Percentiles rank a stretch among this genome's conserved stretches.
Evolutionary conservation across 2,888 invertebrate species (phyloP).

Genomic region (Chydorus sphaericus): DNA sequence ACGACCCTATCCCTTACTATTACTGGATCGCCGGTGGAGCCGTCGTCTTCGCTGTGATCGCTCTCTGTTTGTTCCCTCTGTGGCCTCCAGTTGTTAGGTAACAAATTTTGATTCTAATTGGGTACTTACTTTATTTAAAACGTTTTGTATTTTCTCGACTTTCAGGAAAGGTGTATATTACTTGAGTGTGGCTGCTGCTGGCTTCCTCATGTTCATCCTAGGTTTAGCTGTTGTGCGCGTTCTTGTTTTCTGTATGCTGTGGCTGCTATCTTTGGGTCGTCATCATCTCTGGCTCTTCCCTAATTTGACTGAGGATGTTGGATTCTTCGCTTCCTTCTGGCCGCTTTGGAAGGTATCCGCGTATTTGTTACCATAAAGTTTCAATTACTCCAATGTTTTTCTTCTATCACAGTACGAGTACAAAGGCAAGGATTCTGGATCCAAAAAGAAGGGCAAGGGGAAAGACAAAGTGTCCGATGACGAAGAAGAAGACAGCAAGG

Average conservation of each 20-base stretch:
- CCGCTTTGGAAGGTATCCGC: slow-evolving; percentile 69
- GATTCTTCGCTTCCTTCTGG: slow-evolving; percentile 97
- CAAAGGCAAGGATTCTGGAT: slow-evolving; percentile 42
- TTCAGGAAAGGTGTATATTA: slow-evolving; percentile 86
- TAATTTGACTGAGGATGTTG: slow-evolving; percentile 97
- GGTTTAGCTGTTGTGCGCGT: slow-evolving; percentile 74
- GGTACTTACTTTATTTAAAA: background rate
- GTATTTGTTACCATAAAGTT: background rate
- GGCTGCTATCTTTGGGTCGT: slow-evolving; percentile 70
- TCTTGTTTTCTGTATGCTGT: slow-evolving; percentile 80
- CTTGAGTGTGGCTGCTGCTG: slow-evolving; percentile 83
- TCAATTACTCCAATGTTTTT: slow-evolving; percentile 5
- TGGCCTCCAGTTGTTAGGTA: slow-evolving; percentile 89
- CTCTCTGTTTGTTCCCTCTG: slow-evolving; percentile 93
- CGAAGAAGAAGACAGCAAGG: slow-evolving; percentile 41
- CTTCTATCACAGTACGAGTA: slow-evolving; percentile 54
- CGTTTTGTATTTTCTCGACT: no score
- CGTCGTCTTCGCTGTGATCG: slow-evolving; percentile 80
- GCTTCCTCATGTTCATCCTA: slow-evolving; percentile 85
- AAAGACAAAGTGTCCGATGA: slow-evolving; percentile 69
- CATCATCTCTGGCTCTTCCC: slow-evolving; percentile 96
- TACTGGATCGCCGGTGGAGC: slow-evolving; percentile 87
- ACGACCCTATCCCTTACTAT: slow-evolving; percentile 87
- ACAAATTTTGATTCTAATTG: slow-evolving; percentile 15
- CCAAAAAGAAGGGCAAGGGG: slow-evolving; percentile 43